Evolutionary conservation across 2,797 vertebrate species (phyloP), one percentile per base, ranked within the genome.

Genomic region (Huso huso): DNA sequence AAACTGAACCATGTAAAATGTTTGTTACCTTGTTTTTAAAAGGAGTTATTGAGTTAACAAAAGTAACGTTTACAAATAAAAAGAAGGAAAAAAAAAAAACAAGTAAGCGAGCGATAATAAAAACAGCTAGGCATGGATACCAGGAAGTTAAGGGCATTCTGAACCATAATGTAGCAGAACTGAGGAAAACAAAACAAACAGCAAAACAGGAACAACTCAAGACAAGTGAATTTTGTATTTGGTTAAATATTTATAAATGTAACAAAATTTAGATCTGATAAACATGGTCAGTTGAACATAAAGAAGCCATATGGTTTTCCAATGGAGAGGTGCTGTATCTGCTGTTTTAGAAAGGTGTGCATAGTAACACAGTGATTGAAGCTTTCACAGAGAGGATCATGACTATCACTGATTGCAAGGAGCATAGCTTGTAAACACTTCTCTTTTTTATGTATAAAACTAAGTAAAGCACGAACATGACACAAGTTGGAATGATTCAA

Each of bases 21-120:
- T 89, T 94, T 85, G 82, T 84, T 87, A 71, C 81, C 75, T 88
- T 82, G 89, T 92, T 91, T 91, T 71, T 76, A 80, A 83, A 81
- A 66, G 75, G 66, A 94, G 91, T 91, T 87, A 92, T 89, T 85
- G 83, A 92, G 88, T 90, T 89, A 94, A 90, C 86, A 92, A 93
- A 94, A 84, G 85, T 85, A 83, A 90, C 78, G 78, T 78, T 73
- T 79, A 83, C 86, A 83, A 84, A 73, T 53, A 48, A 18, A 74
- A 81, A 80, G 69, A 64, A 74, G 75, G 73, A 69, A 74, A 73
- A 74, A 37, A 74, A 37, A 12, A 76, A 61, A 76, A 66, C 69
- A 57, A 76, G 57, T 69, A 65, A 18, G 18, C 5, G 9, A 18
- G 18, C 5, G 9, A 79, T 75, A 83, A 50, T 62, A 78, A 68